Evolutionary conservation across 2,888 invertebrate genomes (phyloP), one percentile per base, ranked within the genome.

Genomic region (Protodeltote pygarga): DNA sequence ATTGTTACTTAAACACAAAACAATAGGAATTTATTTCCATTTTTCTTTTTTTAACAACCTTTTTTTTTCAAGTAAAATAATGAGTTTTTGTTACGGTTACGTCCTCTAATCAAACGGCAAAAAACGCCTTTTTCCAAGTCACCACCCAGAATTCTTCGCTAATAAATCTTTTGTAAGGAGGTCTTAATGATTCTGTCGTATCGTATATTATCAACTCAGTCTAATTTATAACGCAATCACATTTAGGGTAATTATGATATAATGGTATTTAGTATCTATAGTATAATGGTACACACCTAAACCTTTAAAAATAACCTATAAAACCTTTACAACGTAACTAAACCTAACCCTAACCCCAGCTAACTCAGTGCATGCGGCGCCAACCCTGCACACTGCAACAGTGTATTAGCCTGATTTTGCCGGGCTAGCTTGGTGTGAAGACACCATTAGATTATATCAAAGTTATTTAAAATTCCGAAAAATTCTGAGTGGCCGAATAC

Each of bases 31-130:
- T 45, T 31, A 13, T 41, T 24, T 15, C 5, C 2, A 27, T 9
- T 15, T 23, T 32, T 23, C 40, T 40, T 31, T 29, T 32, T 24
- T 23, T 35, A 34, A 25, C n/a, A n/a, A n/a, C n/a, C n/a, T n/a
- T 48, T 37, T 33, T 17, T 13, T 33, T 52, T 27, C 31, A 45
- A 59, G 33, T 55, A 35, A 40, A 55, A 49, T 53, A 60, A 61
- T 52, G 28, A 61, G 29, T 50, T 61, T 54, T 47, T 34, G 33
- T 47, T 28, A 45, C 39, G 25, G 33, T 47, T 28, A 45, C 39
- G 25, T 40, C 49, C 40, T 41, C 59, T 61, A 48, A 54, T 53
- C 51, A 65, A 65, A 55, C 37, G 45, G 46, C 51, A 62, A 65
- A 63, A 57, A 58, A 54, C 38, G 46, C 38, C 38, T 66, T 69